Evolutionary conservation across 2,113 vertebrate genomes (phyloP), one percentile per base, ranked within the genome.

Genomic region (Xenopus tropicalis): DNA sequence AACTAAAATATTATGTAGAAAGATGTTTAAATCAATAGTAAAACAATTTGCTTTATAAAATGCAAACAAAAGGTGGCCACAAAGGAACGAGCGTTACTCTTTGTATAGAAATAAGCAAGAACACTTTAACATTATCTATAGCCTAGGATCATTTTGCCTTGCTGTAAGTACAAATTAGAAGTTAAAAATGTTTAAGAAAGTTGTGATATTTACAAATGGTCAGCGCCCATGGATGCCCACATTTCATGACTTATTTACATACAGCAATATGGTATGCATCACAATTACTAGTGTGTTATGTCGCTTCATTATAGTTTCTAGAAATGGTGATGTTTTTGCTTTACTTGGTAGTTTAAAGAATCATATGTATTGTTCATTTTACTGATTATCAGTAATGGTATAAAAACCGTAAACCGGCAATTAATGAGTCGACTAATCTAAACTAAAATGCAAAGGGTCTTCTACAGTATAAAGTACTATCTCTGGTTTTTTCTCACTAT

Each of bases 181-280:
- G 87, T 90, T 90, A 94, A 91, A 95, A 95, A 93, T 90, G 87
- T 93, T 85, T 91, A 93, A 90, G 91, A 94, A 94, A 87, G 81
- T 90, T 86, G 87, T 84, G 86, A 73, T 95, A 96, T 96, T 91
- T 96, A 96, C 94, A 96, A 78, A 82, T 66, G 74, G 85, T 89
- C 82, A 80, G 79, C 88, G 87, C 87, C 86, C 67, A 89, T 87
- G 86, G 80, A 86, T 83, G 86, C 83, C 87, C 88, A 91, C 86
- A 84, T 81, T 78, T 71, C 83, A 85, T 86, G 80, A 84, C 78
- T 78, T 94, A 91, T 94, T 82, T 93, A 94, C 88, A 93, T 59
- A 87, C 85, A 85, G 88, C 86, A 90, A 90, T 90, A 90, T 87
- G 82, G 80, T 78, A 85, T 86, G 83, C 64, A 79, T 71, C 78